Evolutionary conservation across 2,888 invertebrate genomes (phyloP), one percentile per base, ranked within the genome.

Genomic region (Hermaeophaga mercurialis): DNA sequence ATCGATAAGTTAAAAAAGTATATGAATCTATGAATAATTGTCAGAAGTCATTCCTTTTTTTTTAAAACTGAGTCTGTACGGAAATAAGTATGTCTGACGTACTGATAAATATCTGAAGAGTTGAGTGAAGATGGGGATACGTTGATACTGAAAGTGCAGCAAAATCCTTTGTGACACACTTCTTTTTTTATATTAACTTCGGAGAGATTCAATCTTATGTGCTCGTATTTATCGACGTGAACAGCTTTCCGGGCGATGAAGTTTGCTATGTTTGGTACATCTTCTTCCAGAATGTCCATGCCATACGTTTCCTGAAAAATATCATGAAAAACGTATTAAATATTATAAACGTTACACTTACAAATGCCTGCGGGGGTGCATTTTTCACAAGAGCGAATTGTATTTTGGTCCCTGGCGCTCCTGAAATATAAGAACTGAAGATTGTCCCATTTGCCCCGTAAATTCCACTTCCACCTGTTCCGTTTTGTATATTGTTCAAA

Each of bases 381-480:
- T 41, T 56, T 15, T 47, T 45, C 12, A 66, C 47, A 18, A 11
- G 58, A 17, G 59, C 52, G 44, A 61, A 54, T 3, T 65, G 26
- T 3, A 63, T 9, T 45, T 61, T 66, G 14, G 44, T 61, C 26
- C 62, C 57, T 8, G 64, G 54, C 4, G 18, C 50, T 36, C 65
- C 70, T 4, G 62, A 60, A 9, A 68, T 53, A 33, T 63, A 60
- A 22, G 45, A 50, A 4, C 43, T 44, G 7, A 61, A 52, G 11
- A 65, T 54, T 19, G 52, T 59, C 15, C 71, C 71, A 46, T 66
- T 62, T 11, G 56, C 39, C 1, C 57, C 60, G 24, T 66, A 66
- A 34, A 72, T 69, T 14, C 66, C 69, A 38, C 66, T 69, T 9
- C 72, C 72, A 15, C 72, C 67, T 3, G 44, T 41, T 3, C 65